Conservation (phyloP, 2,113 vertebrate species). For the Gasterosteus aculeatus region DNA sequence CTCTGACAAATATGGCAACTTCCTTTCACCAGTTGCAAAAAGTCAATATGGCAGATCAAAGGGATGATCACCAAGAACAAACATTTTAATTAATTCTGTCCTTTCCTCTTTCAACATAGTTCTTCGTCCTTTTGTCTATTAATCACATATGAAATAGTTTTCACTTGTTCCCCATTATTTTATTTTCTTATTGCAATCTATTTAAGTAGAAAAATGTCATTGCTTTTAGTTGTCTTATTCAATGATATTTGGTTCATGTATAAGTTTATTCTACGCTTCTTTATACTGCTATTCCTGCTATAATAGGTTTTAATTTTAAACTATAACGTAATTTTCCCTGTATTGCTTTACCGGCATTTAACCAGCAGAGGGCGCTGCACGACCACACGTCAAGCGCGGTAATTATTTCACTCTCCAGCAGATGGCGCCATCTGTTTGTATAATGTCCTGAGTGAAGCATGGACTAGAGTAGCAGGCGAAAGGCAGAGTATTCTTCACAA, state of each 20-base stretch:
- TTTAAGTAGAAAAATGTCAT: background rate
- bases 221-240: background rate
- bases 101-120: too few species aligned
- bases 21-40: too few species aligned
- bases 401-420: constrained; percentile 11
- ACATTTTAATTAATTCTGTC: too few species aligned
- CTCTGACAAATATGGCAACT: too few species aligned
- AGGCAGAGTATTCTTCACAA: background rate
- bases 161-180: background rate
- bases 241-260: background rate
- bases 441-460: constrained; percentile 23
- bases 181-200: background rate
- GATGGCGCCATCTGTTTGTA: constrained; percentile 59
- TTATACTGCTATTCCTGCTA: background rate
- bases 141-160: too few species aligned
- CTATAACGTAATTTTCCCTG: background rate
- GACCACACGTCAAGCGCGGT: background rate
- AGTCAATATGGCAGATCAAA: too few species aligned
- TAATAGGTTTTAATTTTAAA: background rate
- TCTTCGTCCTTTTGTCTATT: too few species aligned
- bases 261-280: too few species aligned
- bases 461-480: background rate
- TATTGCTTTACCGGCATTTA: background rate
- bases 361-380: constrained; percentile 56
- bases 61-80: too few species aligned